A percentile compares a stretch with the other conserved stretches of the same genome.
These are phyloP conservation scores for Nerophis lumbriciformis DNA, from an alignment of 2,113 vertebrate species.

Conservation along the genomic window DNA sequence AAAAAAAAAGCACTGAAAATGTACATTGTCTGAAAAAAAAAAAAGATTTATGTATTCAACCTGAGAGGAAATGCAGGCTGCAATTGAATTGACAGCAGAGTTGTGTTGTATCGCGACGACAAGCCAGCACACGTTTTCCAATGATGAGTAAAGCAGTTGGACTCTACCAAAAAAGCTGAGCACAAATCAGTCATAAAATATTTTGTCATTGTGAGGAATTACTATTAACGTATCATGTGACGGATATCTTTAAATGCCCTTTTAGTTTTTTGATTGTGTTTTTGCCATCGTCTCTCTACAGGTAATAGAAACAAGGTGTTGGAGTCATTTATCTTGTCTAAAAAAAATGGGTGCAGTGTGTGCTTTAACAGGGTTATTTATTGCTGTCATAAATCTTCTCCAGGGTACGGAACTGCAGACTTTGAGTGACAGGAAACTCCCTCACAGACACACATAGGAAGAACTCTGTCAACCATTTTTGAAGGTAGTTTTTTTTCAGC, in stretches of 20 bases:
- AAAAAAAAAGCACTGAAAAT: too few species aligned
- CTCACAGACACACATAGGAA: neutral
- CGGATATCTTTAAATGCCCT: neutral
- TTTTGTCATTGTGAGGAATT: constrained; percentile 20
- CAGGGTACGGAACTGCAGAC: neutral
- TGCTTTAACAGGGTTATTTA: constrained; percentile 5
- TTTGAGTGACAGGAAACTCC: constrained; percentile 4
- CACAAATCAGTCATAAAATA: constrained; percentile 6
- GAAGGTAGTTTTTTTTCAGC: neutral
- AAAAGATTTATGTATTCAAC: too few species aligned
- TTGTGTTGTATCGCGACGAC: too few species aligned
- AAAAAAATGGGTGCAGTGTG: constrained; percentile 1
- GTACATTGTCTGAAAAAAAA: too few species aligned
- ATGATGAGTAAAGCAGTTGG: constrained; percentile 26
- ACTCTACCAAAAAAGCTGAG: neutral
- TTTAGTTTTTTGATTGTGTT: neutral
- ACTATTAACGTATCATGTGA: neutral
- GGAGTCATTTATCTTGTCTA: constrained; percentile 1
- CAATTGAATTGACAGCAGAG: too few species aligned
- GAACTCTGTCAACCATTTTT: too few species aligned
- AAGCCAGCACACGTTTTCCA: too few species aligned
- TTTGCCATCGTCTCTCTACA: neutral
- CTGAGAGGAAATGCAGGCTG: too few species aligned
- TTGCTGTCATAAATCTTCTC: constrained; percentile 7
- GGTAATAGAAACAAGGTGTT: neutral